These are phyloP conservation scores for Hipparchia sbordonii DNA, from an alignment of 2,888 invertebrate species.

Conservation along the genomic window DNA sequence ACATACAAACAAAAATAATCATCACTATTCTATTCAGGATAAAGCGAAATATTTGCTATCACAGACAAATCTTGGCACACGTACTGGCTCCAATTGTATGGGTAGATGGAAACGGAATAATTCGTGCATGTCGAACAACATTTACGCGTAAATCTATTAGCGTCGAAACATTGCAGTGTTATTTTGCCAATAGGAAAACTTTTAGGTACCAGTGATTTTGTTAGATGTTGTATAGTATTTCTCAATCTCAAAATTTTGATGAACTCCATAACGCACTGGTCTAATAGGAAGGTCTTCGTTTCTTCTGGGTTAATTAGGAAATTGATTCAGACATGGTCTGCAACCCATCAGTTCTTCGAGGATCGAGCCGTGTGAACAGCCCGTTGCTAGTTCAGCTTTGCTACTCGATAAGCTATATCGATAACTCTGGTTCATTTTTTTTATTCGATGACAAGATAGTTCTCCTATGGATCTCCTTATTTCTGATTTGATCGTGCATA, in stretches of 20 bases:
- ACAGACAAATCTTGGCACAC: slow-evolving; percentile 20
- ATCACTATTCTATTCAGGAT: neutral
- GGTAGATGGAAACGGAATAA: slow-evolving; percentile 27
- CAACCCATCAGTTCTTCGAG: too few relatives aligned
- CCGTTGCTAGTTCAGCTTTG: too few relatives aligned
- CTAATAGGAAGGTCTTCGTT: neutral
- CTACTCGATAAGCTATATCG: too few relatives aligned
- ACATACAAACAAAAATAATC: neutral
- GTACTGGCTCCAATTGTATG: neutral
- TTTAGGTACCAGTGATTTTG: slow-evolving; percentile 2
- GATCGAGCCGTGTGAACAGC: too few relatives aligned
- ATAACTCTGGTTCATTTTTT: too few relatives aligned
- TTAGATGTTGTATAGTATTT: too few relatives aligned
- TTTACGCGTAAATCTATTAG: slow-evolving; percentile 60
- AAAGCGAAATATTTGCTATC: slow-evolving; percentile 13
- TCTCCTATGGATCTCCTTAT: too few relatives aligned
- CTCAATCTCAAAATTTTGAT: too few relatives aligned
- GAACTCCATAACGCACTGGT: neutral
- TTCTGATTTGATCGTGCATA: too few relatives aligned
- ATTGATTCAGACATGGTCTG: too few relatives aligned
- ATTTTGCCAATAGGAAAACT: slow-evolving; percentile 11
- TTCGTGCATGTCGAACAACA: slow-evolving; percentile 33
- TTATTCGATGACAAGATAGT: too few relatives aligned
- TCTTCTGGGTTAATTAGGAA: too few relatives aligned
- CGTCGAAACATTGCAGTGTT: slow-evolving; percentile 5